Base-by-base conservation (phyloP, 2,888 invertebrate genomes). In the Clivina fossor region DNA sequence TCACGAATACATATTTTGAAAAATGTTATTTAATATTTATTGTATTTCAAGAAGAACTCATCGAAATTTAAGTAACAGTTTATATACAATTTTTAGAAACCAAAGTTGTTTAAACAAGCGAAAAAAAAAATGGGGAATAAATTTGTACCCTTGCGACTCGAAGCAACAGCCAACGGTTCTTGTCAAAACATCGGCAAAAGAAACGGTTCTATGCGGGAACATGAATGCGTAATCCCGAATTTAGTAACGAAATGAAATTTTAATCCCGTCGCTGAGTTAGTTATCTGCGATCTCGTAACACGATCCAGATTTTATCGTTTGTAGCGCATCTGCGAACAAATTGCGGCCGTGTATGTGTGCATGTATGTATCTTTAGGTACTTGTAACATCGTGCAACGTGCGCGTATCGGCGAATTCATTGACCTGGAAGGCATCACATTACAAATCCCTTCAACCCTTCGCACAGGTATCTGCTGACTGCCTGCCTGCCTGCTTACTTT, bases 361-460 rank as follows among this genome's bases (percentile, higher is more conserved):
- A 40, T 11, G 40, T 40, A 24, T 11, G 40, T 20, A 24, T 1
- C 35, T 38, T 38, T 40, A 33, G 49, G 26, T 41, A 43, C 51
- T 38, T 24, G 43, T 43, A 30, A 37, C 43, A 30, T 41, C 43
- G 40, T 43, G 22, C 41, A 22, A 20, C 18, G 40, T 11, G 38
- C 18, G 40, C 16, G 19, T 26, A 40, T 49, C 26, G 49, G 41
- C 41, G 19, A 22, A 40, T 22, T 40, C 40, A 51, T 24, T 51
- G 51, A 51, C 51, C 51, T 51, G 51, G 44, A 56, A 60, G 62
- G 65, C 62, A 60, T 67, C 66, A 58, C 58, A 62, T 66, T 65
- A 64, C 65, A 63, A 50, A 51, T 43, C 57, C 50, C 37, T 56
- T 57, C 58, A 61, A 58, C 61, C 60, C 59, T 56, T 51, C 51